These are phyloP conservation scores for Gibbula magus DNA, from an alignment of 2,888 invertebrate genomes.

Conservation along the genomic window DNA sequence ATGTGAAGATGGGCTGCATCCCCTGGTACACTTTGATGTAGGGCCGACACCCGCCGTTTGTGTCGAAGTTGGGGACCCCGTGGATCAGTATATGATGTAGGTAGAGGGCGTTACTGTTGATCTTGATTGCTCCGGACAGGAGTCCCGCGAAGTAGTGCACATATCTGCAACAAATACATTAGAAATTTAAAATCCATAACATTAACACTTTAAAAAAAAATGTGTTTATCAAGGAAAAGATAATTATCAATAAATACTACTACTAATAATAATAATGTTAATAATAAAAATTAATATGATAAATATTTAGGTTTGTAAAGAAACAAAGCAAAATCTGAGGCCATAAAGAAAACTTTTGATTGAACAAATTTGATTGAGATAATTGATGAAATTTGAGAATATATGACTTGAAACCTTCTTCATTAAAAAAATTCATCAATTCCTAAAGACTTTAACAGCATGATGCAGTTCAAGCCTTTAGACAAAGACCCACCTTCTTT, in stretches of 20 bases:
- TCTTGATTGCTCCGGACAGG: slow-evolving; percentile 89
- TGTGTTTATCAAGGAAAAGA: too few species aligned
- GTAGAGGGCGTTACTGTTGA: slow-evolving; percentile 90
- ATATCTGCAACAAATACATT: slow-evolving; percentile 81
- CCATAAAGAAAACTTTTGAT: too few species aligned
- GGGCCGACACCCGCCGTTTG: slow-evolving; percentile 78
- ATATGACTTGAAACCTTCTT: background rate
- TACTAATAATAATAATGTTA: too few species aligned
- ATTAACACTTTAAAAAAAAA: background rate
- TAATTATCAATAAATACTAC: too few species aligned
- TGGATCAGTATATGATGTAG: slow-evolving; percentile 90
- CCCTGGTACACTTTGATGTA: slow-evolving; percentile 88
- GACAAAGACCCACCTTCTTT: slow-evolving; percentile 80
- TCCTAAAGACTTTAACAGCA: background rate
- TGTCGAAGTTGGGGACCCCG: slow-evolving; percentile 85
- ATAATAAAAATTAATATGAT: background rate
- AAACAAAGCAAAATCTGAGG: background rate
- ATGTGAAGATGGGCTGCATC: slow-evolving; percentile 90
- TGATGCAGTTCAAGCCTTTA: too few species aligned
- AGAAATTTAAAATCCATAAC: slow-evolving; percentile 1
- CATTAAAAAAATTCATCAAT: background rate
- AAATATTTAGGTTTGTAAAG: background rate
- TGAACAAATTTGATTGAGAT: background rate
- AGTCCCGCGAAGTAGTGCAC: slow-evolving; percentile 94
- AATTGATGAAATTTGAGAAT: background rate